A percentile compares a stretch with the other conserved stretches of the same genome.
Evolutionary conservation across 2,797 vertebrate species (phyloP).

Genomic region (Catostomus latipinnis): DNA sequence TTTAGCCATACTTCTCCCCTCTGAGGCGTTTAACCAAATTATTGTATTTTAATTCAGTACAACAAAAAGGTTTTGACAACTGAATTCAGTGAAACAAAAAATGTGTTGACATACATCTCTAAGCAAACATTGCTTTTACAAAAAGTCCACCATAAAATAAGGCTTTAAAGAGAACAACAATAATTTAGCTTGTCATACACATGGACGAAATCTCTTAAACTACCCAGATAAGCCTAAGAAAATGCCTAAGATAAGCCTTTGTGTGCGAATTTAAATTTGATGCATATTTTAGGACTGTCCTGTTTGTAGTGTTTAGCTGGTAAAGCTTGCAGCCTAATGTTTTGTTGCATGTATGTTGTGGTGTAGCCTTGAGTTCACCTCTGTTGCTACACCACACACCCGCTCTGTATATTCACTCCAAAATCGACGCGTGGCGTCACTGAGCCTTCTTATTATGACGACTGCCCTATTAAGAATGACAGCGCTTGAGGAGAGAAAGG

Average conservation of each 20-base stretch:
- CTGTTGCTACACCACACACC: constrained; percentile 79
- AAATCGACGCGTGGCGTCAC: constrained; percentile 95
- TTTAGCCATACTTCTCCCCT: not conserved
- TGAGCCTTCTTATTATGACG: constrained; percentile 91
- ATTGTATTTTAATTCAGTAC: too few species aligned
- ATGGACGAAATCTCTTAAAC: not conserved
- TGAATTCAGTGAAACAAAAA: constrained; percentile 1
- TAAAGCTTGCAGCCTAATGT: not conserved
- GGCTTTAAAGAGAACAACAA: not conserved
- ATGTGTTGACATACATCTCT: not conserved
- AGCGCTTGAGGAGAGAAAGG: constrained; percentile 92
- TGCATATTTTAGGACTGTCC: not conserved
- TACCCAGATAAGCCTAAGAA: not conserved
- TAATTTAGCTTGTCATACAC: not conserved
- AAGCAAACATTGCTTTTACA: too few species aligned
- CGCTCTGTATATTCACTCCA: constrained; percentile 90
- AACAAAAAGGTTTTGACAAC: too few species aligned
- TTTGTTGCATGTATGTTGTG: not conserved
- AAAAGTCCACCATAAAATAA: not conserved
- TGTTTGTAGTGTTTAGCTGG: not conserved
- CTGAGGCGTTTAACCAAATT: not conserved
- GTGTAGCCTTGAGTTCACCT: constrained; percentile 59
- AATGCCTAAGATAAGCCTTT: not conserved
- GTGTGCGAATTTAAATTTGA: not conserved
- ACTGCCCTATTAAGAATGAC: constrained; percentile 95